Evolutionary conservation across 2,797 vertebrate species (phyloP).

Genomic region (Gymnothorax reevesii): DNA sequence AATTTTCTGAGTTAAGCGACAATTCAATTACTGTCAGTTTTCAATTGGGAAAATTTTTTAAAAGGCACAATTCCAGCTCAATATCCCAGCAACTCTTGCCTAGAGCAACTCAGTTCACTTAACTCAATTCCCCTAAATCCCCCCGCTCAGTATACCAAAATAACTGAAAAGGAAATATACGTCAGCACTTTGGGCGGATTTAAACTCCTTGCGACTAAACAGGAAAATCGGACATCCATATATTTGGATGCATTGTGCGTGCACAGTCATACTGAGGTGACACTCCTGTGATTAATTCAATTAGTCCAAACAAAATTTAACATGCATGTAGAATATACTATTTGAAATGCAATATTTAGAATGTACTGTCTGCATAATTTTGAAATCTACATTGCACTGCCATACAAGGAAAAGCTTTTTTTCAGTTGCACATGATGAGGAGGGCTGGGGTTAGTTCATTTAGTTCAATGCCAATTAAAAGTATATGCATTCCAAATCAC

Average conservation of each 20-base stretch:
- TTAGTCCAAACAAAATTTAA: too few relatives aligned
- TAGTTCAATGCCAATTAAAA: too few relatives aligned
- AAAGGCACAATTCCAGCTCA: background rate
- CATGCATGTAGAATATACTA: too few relatives aligned
- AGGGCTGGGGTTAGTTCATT: too few relatives aligned
- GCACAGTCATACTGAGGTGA: background rate
- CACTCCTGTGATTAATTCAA: too few relatives aligned
- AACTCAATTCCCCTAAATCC: constrained; percentile 1
- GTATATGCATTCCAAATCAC: too few relatives aligned
- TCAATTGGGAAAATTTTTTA: background rate
- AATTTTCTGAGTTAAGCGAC: background rate
- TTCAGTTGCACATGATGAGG: background rate
- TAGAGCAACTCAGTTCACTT: background rate
- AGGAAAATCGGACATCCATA: background rate
- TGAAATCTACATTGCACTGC: background rate
- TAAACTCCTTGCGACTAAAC: constrained; percentile 3
- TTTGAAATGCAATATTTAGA: background rate
- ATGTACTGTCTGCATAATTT: background rate
- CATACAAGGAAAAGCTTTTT: background rate
- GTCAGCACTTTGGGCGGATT: background rate
- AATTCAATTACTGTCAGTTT: background rate
- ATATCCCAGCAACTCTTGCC: background rate
- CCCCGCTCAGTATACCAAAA: background rate
- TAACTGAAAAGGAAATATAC: constrained; percentile 5
- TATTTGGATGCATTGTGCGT: background rate